Conservation (phyloP, 2,888 invertebrate species). For the Sceliomorpha sp. region DNA sequence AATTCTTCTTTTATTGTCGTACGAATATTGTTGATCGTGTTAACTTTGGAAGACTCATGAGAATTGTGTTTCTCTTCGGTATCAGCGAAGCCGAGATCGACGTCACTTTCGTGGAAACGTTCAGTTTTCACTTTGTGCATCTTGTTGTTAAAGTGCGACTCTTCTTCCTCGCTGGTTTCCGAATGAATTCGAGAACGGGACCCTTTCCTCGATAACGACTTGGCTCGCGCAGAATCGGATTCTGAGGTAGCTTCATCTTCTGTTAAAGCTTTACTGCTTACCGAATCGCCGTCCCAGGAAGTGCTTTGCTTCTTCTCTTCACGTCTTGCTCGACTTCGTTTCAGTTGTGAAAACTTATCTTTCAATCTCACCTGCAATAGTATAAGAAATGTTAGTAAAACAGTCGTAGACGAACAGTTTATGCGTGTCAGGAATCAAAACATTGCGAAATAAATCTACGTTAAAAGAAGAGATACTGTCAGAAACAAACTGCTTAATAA, state of each 20-base stretch:
- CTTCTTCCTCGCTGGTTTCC: slow-evolving; percentile 88
- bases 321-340: slow-evolving; percentile 92
- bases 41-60: slow-evolving; percentile 63
- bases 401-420: too few species aligned
- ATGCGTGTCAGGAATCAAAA: too few species aligned
- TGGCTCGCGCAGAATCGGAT: slow-evolving; percentile 80
- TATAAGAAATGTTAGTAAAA: slow-evolving; percentile 2
- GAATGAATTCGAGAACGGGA: slow-evolving; percentile 88
- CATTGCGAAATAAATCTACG: too few species aligned
- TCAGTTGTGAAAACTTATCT: slow-evolving; percentile 93
- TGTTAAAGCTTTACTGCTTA: slow-evolving; percentile 77
- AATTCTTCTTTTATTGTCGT: slow-evolving; percentile 72
- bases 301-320: slow-evolving; percentile 94
- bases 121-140: slow-evolving; percentile 83
- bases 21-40: slow-evolving; percentile 66
- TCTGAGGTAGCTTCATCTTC: slow-evolving; percentile 80
- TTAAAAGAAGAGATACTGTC: too few species aligned
- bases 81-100: slow-evolving; percentile 81
- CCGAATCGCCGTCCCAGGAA: slow-evolving; percentile 94
- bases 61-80: slow-evolving; percentile 76
- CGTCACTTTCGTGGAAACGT: slow-evolving; percentile 83
- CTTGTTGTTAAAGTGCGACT: slow-evolving; percentile 83
- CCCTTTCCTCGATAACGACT: slow-evolving; percentile 84
- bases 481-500: too few species aligned
- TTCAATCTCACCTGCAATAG: slow-evolving; percentile 84